Percentiles rank a stretch among this genome's conserved stretches.
Evolutionary conservation across 2,888 invertebrate species (phyloP).

Genomic region (Drosophila macrospina): DNA sequence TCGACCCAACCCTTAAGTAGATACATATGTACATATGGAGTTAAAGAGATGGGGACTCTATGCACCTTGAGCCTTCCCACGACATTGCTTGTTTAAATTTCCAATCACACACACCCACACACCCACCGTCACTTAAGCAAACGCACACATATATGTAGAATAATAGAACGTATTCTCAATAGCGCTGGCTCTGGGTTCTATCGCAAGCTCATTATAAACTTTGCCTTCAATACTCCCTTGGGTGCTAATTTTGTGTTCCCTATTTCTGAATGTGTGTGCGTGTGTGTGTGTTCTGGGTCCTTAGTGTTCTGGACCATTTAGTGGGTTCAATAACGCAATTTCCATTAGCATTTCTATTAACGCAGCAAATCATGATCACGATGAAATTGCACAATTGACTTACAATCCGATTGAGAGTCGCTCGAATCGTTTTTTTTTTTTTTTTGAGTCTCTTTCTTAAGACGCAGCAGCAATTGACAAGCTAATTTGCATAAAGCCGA

Average conservation of each 20-base stretch:
- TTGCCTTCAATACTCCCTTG: constrained; percentile 69
- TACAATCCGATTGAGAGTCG: constrained; percentile 26
- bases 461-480: constrained; percentile 29
- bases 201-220: constrained; percentile 74
- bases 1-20: constrained; percentile 3
- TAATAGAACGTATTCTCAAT: constrained; percentile 21
- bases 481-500: constrained; percentile 62
- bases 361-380: constrained; percentile 60
- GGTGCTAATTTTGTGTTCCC: constrained; percentile 69
- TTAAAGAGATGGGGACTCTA: not conserved
- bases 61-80: constrained; percentile 14
- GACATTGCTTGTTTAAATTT: constrained; percentile 50
- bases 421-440: constrained; percentile 12
- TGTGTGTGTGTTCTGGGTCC: constrained; percentile 26
- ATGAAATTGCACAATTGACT: constrained; percentile 56
- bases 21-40: not conserved
- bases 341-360: constrained; percentile 55
- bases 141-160: not conserved
- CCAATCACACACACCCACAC: constrained; percentile 52
- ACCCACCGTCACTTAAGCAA: not conserved
- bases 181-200: constrained; percentile 23
- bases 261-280: constrained; percentile 13
- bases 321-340: constrained; percentile 61
- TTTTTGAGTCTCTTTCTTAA: constrained; percentile 3
- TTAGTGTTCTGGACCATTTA: constrained; percentile 47